Conservation (phyloP, 2,888 invertebrate genomes). For the Latrodectus hesperus region DNA sequence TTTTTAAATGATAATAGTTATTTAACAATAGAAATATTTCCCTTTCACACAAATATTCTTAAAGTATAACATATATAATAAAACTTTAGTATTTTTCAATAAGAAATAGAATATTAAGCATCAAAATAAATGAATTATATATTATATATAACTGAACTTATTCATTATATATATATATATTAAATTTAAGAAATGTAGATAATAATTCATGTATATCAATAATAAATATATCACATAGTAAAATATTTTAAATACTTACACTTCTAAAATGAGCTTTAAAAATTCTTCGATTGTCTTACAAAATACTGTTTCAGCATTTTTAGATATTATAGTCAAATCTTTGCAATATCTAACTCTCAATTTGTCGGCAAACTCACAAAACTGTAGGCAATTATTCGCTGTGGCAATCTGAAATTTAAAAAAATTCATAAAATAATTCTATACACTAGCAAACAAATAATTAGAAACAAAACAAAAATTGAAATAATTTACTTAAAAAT, state of each 20-base stretch:
- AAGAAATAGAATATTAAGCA: not conserved
- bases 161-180: too few species aligned
- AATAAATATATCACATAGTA: too few species aligned
- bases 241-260: slow-evolving; percentile 57
- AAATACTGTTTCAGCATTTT: slow-evolving; percentile 80
- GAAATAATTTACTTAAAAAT: not conserved
- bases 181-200: too few species aligned
- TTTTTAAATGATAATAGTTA: too few species aligned
- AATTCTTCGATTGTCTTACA: slow-evolving; percentile 83
- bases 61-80: too few species aligned
- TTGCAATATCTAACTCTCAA: slow-evolving; percentile 88
- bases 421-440: not conserved
- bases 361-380: slow-evolving; percentile 89
- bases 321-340: slow-evolving; percentile 77
- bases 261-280: slow-evolving; percentile 75
- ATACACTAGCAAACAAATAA: not conserved
- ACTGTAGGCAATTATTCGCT: slow-evolving; percentile 82
- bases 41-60: too few species aligned
- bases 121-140: not conserved
- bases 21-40: too few species aligned
- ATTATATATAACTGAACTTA: not conserved
- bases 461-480: not conserved
- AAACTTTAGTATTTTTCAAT: not conserved
- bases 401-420: slow-evolving; percentile 70
- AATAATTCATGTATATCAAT: too few species aligned